phyloP scores from a whole-genome alignment of 35 echinoderm and acorn worm species.

The Apostichopus californicus region DNA sequence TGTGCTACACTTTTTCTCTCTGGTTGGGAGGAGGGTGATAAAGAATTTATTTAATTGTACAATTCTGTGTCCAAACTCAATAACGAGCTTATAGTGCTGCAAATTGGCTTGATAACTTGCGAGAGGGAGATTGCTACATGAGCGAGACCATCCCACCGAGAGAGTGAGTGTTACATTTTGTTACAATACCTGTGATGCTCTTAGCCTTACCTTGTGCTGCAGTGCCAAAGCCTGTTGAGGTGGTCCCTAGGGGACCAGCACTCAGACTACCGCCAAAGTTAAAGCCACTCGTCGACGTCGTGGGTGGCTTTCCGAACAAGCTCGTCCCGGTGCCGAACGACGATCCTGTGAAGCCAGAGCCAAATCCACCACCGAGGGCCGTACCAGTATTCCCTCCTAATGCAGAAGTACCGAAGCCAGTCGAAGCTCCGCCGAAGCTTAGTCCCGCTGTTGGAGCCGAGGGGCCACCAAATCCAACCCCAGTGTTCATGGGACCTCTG shows the following conservation, averaged over 20 bases:
- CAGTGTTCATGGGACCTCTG: not conserved
- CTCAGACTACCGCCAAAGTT: constrained; percentile 86
- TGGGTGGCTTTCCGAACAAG: constrained; percentile 28
- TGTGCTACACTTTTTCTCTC: too few species aligned
- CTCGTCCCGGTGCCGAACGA: constrained; percentile 50
- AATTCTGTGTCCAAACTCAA: too few species aligned
- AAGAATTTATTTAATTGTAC: too few species aligned
- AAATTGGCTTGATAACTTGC: too few species aligned
- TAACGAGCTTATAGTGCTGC: too few species aligned
- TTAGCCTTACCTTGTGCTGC: constrained; percentile 4
- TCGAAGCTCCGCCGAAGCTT: constrained; percentile 17
- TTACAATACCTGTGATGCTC: not conserved
- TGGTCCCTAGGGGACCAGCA: constrained; percentile 73
- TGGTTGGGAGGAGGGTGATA: too few species aligned
- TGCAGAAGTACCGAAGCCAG: constrained; percentile 68
- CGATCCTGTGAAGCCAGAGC: constrained; percentile 56
- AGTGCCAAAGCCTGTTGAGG: constrained; percentile 65
- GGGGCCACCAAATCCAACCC: constrained; percentile 18
- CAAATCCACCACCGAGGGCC: constrained; percentile 48
- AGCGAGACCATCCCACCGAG: too few species aligned
- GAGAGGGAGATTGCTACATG: too few species aligned
- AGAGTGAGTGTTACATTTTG: too few species aligned
- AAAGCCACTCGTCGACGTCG: not conserved
- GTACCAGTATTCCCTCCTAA: constrained; percentile 53
- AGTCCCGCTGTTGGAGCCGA: constrained; percentile 27